Base-by-base conservation (phyloP, 2,888 invertebrate species). In the Sesamia inferens region DNA sequence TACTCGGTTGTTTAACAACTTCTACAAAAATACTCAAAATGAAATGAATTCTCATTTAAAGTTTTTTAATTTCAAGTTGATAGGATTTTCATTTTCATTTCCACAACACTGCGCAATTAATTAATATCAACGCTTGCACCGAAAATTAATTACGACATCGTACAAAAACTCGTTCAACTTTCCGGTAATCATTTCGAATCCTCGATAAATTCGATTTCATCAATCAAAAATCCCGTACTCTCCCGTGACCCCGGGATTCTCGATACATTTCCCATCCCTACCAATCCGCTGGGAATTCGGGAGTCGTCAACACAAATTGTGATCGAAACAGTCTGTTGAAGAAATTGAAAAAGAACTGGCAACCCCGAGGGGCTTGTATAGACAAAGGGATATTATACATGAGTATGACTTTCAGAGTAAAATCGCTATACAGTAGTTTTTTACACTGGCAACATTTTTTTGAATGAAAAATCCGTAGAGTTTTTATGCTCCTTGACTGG, bases 331-430 rank as follows among this genome's bases (percentile, higher is more conserved):
- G 77, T 77, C 68, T 76, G 74, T 13, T 61, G 76, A 76, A 76
- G 85, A 86, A 84, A 87, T 88, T 87, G 87, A 86, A 87, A 88
- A 85, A 79, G 76, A 85, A 78, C 83, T 74, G 75, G 47, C 54
- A 48, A 67, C 61, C 83, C 74, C 67, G 11, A 16, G 85, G 66
- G 85, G 59, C 57, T 72, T 59, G 65, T 71, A 55, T 10, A 82
- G 74, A 85, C 82, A 83, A 82, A 78, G 73, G 75, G 63, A 76
- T 74, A 75, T 82, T 82, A 85, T 68, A 82, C 74, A 82, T 61
- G 78, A 68, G 65, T 62, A 81, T 84, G 76, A 83, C 59, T 80
- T 74, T 83, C 59, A 51, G 59, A 42, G 66, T 57, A 81, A 81
- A 79, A 74, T 74, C 64, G 44, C 68, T 57, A 19, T 70, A 59